Evolutionary conservation across 2,113 vertebrate species (phyloP).

Genomic region (Heterotis niloticus): DNA sequence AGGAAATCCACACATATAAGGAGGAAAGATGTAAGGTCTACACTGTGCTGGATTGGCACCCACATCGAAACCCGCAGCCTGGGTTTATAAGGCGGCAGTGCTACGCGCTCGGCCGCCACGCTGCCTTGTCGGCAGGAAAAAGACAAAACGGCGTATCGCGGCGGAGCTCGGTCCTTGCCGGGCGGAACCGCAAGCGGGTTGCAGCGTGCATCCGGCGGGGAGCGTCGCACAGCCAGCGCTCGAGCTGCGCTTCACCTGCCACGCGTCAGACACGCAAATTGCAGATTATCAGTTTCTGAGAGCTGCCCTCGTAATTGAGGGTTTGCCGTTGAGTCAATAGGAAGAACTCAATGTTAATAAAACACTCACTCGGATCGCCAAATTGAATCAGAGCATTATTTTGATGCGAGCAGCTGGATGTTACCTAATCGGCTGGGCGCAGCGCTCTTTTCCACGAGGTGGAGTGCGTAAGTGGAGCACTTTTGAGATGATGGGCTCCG

Average conservation of each 20-base stretch:
- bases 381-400: slow-evolving; percentile 51
- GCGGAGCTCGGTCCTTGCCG: neutral
- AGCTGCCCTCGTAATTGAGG: slow-evolving; percentile 11
- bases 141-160: no score
- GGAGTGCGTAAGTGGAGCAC: slow-evolving; percentile 57
- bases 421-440: slow-evolving; percentile 53
- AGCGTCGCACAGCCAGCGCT: neutral
- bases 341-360: slow-evolving; percentile 39
- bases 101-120: no score
- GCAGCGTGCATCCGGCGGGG: neutral
- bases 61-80: no score
- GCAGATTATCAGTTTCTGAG: slow-evolving; percentile 11
- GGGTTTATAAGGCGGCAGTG: no score
- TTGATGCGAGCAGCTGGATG: slow-evolving; percentile 48
- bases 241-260: neutral
- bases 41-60: no score
- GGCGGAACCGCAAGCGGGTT: neutral
- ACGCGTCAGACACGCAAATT: slow-evolving; percentile 9
- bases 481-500: slow-evolving; percentile 51
- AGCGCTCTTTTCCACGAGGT: slow-evolving; percentile 48
- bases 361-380: slow-evolving; percentile 43
- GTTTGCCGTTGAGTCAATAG: slow-evolving; percentile 21
- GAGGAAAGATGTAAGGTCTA: no score
- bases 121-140: neutral
- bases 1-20: no score